A percentile compares a stretch with the other conserved stretches of the same genome.
Conservation (phyloP, 2,797 vertebrate species). For the Eupleurogrammus muticus region DNA sequence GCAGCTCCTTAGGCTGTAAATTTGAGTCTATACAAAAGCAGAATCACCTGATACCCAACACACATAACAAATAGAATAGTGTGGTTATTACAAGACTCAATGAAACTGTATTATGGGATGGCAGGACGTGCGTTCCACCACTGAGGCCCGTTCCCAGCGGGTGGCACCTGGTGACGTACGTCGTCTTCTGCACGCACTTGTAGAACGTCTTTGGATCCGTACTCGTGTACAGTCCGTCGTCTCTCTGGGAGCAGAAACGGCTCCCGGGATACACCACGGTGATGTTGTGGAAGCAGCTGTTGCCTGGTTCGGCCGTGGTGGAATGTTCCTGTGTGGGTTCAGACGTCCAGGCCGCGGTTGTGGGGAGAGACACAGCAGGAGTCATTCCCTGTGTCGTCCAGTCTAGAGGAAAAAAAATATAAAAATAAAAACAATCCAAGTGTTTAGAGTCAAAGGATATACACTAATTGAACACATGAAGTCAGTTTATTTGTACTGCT, state of each 20-base stretch:
- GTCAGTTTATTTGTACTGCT: too few species aligned
- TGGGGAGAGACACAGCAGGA: neutral
- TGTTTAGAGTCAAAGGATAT: neutral
- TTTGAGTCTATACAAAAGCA: too few species aligned
- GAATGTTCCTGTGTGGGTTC: constrained; percentile 7
- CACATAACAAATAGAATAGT: constrained; percentile 4
- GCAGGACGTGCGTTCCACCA: neutral
- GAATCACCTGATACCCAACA: constrained; percentile 20
- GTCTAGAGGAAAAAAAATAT: constrained; percentile 22
- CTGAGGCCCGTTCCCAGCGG: constrained; percentile 7
- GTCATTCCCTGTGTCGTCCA: constrained; percentile 8
- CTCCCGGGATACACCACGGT: constrained; percentile 38
- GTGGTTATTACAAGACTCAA: neutral
- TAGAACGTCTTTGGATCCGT: constrained; percentile 44
- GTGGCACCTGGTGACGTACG: constrained; percentile 62
- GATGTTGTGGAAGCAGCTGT: constrained; percentile 47
- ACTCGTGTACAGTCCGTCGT: constrained; percentile 59
- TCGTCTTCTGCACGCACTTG: constrained; percentile 50
- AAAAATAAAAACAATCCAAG: neutral
- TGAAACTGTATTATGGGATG: neutral
- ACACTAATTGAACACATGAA: neutral
- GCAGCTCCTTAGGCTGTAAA: neutral
- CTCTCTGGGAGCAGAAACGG: constrained; percentile 61
- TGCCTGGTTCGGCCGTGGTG: neutral
- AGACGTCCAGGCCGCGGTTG: constrained; percentile 12